These are phyloP conservation scores for Drosophila takahashii DNA, from an alignment of 1,140 invertebrate genomes.

Conservation along the genomic window DNA sequence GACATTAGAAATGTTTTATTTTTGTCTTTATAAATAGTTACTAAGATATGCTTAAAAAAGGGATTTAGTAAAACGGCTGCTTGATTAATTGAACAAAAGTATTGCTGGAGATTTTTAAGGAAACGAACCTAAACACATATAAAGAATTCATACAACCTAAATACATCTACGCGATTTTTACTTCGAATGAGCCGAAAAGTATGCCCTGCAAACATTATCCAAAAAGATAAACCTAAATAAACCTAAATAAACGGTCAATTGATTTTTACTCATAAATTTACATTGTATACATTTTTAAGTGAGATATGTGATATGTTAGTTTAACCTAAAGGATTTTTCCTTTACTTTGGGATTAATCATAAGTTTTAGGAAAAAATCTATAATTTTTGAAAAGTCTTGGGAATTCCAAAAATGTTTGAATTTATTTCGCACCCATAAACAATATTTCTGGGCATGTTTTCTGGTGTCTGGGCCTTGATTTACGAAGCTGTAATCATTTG, in stretches of 20 bases:
- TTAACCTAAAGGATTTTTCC: too few relatives aligned
- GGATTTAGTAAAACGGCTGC: not conserved
- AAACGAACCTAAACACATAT: not conserved
- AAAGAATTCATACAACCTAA: not conserved
- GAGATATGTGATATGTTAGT: too few relatives aligned
- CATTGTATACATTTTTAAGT: too few relatives aligned
- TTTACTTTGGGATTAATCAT: too few relatives aligned
- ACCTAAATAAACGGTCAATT: too few relatives aligned
- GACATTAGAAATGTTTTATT: not conserved
- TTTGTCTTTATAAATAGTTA: not conserved
- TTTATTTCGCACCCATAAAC: too few relatives aligned
- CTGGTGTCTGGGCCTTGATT: conserved; percentile 3
- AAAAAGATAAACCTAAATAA: not conserved
- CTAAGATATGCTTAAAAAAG: not conserved
- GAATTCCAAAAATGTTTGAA: too few relatives aligned
- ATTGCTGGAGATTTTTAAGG: too few relatives aligned
- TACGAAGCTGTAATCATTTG: conserved; percentile 21
- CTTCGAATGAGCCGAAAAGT: not conserved
- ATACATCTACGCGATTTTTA: not conserved
- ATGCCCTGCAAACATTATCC: not conserved
- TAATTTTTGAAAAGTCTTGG: too few relatives aligned
- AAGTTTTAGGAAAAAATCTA: too few relatives aligned
- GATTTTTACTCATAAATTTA: too few relatives aligned
- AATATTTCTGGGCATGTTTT: not conserved
- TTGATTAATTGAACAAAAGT: not conserved